These are phyloP conservation scores for Amblyjoppa fuscipennis DNA, from an alignment of 2,888 invertebrate species.

Conservation along the genomic window DNA sequence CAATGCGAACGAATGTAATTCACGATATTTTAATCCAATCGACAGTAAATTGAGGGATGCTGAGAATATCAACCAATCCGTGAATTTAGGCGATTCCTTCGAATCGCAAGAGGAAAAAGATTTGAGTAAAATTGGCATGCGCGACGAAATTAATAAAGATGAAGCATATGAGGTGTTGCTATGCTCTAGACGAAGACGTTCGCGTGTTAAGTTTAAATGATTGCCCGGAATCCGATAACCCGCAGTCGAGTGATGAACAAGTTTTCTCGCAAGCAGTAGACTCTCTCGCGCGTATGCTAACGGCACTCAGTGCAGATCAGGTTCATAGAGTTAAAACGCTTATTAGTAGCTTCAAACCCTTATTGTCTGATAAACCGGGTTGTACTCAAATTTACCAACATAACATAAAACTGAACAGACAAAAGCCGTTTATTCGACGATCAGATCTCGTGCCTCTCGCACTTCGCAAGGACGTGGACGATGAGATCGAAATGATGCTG, in stretches of 20 bases:
- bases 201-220: too few species aligned
- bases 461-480: neutral
- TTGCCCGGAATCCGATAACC: too few species aligned
- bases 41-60: too few species aligned
- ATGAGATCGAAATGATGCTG: constrained; percentile 18
- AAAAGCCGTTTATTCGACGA: neutral
- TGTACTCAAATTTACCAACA: neutral
- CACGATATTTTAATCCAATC: too few species aligned
- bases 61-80: too few species aligned
- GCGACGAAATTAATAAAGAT: too few species aligned
- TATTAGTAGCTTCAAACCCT: neutral
- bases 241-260: constrained; percentile 40
- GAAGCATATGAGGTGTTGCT: too few species aligned
- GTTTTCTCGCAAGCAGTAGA: constrained; percentile 41
- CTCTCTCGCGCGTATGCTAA: constrained; percentile 18
- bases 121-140: too few species aligned
- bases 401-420: neutral
- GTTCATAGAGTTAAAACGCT: neutral
- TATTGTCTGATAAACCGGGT: neutral
- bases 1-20: too few species aligned
- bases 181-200: too few species aligned
- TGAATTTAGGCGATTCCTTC: too few species aligned
- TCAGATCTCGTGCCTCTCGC: constrained; percentile 11
- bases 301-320: neutral
- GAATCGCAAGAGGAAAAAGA: too few species aligned